These are phyloP conservation scores for Drosophila dives DNA, from an alignment of 2,888 invertebrate species.

Conservation along the genomic window DNA sequence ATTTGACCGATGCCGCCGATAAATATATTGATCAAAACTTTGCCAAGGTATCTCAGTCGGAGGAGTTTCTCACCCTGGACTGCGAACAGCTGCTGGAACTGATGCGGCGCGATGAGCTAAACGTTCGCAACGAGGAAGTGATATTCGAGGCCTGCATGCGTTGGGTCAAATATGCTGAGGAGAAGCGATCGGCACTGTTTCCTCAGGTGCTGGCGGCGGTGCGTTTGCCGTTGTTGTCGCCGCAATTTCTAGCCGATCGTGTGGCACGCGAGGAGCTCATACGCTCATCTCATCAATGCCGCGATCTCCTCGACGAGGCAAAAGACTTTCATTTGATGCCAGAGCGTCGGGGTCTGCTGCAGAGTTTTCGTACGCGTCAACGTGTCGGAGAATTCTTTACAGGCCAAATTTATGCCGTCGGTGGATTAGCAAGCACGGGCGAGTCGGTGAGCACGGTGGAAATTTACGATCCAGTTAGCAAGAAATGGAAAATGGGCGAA, in stretches of 20 bases:
- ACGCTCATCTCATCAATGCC: conserved; percentile 91
- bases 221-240: conserved; percentile 91
- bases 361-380: conserved; percentile 90
- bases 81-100: conserved; percentile 89
- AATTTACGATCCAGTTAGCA: conserved; percentile 90
- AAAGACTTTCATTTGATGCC: conserved; percentile 95
- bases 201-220: conserved; percentile 91
- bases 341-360: conserved; percentile 90
- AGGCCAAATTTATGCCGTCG: conserved; percentile 94
- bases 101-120: conserved; percentile 90
- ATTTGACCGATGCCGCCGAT: conserved; percentile 90
- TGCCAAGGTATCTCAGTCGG: conserved; percentile 90
- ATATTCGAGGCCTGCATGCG: conserved; percentile 93
- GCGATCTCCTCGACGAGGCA: conserved; percentile 94
- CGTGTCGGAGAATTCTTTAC: conserved; percentile 90
- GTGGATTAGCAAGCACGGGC: conserved; percentile 93
- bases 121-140: conserved; percentile 91
- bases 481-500: conserved; percentile 91
- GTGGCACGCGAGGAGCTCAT: conserved; percentile 92
- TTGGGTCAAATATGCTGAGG: conserved; percentile 90
- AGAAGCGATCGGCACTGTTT: conserved; percentile 87
- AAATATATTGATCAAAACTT: conserved; percentile 90
- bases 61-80: conserved; percentile 89
- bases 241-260: conserved; percentile 92
- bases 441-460: conserved; percentile 94